Base-by-base conservation (phyloP, 2,113 vertebrate genomes). In the Hippopotamus amphibius region DNA sequence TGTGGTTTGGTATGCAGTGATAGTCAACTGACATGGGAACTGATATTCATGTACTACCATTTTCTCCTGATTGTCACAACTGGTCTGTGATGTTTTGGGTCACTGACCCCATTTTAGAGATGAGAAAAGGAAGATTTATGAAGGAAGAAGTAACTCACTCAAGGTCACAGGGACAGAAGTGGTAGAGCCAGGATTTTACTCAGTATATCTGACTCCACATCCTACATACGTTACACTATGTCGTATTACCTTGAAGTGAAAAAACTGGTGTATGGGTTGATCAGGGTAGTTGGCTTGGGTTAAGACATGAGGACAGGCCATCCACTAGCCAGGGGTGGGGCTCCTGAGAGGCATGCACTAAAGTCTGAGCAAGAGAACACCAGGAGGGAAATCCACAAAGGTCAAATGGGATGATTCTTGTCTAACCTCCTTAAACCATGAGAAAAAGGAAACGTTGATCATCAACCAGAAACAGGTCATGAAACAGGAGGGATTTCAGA, bases 371-470 rank as follows among this genome's bases (percentile, higher is more conserved):
- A 95, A 97, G 74, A 93, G 93, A 55, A 90, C 37, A 79, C 66
- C 85, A 94, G 82, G 28, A 91, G 55, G 53, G n/a, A 96, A 93
- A 97, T 43, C 92, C 65, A 93, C 68, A 96, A 96, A 95, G 79
- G 66, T 96, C 90, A 97, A 81, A 71, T 71, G 26, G 14, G 79
- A 84, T 89, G 92, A 95, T 84, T 96, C 74, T 87, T 93, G 55
- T 93, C 61, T 97, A 84, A 90, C 6, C 33, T 94, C 26, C 77
- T 71, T 72, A 74, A 89, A 79, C 65, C 66, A 88, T 3, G 46
- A 86, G 57, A 65, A 63, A 77, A 95, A 72, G 76, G 91, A 95
- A 94, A 95, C 90, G 65, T 68, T 98, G 92, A 97, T 96, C 68
- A 92, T 65, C 26, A 74, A 33, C 46, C 22, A 81, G 63, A 92